Evolutionary conservation across 2,797 vertebrate species (phyloP).

Genomic region (Meda fulgida): DNA sequence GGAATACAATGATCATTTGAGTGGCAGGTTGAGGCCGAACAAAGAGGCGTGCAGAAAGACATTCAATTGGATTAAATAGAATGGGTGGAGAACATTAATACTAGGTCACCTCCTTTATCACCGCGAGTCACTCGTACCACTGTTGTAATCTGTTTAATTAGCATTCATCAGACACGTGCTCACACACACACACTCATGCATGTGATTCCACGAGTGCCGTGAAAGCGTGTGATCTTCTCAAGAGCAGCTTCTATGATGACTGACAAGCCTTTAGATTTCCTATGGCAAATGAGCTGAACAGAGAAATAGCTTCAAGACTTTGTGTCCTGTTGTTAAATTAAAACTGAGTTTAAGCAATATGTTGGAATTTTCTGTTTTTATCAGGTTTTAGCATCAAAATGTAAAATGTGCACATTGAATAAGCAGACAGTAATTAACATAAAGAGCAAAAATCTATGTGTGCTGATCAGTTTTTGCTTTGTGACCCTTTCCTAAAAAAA

Average conservation of each 20-base stretch:
- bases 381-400: too few relatives aligned
- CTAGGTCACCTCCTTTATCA: slow-evolving; percentile 75
- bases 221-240: slow-evolving; percentile 51
- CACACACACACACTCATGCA: slow-evolving; percentile 18
- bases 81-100: slow-evolving; percentile 73
- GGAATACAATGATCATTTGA: slow-evolving; percentile 55
- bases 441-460: not conserved
- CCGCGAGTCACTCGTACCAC: slow-evolving; percentile 70
- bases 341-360: not conserved
- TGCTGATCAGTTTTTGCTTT: not conserved
- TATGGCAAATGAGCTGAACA: slow-evolving; percentile 69
- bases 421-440: not conserved
- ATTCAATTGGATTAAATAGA: slow-evolving; percentile 75
- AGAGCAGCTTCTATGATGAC: slow-evolving; percentile 58
- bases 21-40: slow-evolving; percentile 55
- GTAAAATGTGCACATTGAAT: not conserved
- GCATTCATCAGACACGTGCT: slow-evolving; percentile 64
- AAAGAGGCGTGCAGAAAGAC: slow-evolving; percentile 67
- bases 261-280: slow-evolving; percentile 69
- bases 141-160: slow-evolving; percentile 78
- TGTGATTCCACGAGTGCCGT: slow-evolving; percentile 48
- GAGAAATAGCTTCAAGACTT: slow-evolving; percentile 66
- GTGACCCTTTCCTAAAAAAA: not conserved
- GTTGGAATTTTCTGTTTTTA: not conserved
- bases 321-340: slow-evolving; percentile 74